A percentile compares a stretch with the other conserved stretches of the same genome.
Conservation (phyloP, 2,797 vertebrate genomes). For the Cygnus olor region DNA sequence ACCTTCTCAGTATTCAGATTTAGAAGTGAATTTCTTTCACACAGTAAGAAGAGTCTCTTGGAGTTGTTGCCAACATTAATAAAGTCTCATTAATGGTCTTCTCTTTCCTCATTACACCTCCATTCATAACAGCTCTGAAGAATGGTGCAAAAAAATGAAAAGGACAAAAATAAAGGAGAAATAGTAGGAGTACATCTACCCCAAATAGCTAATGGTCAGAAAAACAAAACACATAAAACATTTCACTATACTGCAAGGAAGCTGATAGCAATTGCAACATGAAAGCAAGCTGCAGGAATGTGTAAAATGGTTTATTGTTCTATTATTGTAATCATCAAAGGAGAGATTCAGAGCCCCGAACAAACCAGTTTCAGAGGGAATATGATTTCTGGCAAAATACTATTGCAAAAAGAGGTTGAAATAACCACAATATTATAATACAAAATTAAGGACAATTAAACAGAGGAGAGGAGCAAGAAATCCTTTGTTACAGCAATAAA, state of each 20-base stretch:
- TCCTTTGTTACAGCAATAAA: neutral
- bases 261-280: neutral
- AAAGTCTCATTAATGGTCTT: neutral
- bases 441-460: neutral
- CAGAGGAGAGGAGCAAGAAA: neutral
- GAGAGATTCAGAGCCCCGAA: neutral
- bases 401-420: neutral
- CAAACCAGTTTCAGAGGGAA: neutral
- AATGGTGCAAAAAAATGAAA: neutral
- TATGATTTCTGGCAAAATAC: conserved; percentile 1
- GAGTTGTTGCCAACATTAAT: neutral
- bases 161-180: neutral
- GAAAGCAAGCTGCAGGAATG: neutral
- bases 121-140: neutral
- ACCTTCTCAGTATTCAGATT: neutral
- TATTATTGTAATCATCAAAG: neutral
- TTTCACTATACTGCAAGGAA: neutral
- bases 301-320: neutral
- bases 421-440: neutral
- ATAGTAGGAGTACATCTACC: neutral
- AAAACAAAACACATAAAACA: neutral
- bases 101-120: neutral
- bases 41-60: neutral
- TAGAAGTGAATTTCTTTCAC: neutral
- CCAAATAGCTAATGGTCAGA: neutral